Percentiles rank a stretch among this genome's conserved stretches.
These are phyloP conservation scores for Neoscelio sp. DNA, from an alignment of 2,888 invertebrate genomes.

Conservation along the genomic window DNA sequence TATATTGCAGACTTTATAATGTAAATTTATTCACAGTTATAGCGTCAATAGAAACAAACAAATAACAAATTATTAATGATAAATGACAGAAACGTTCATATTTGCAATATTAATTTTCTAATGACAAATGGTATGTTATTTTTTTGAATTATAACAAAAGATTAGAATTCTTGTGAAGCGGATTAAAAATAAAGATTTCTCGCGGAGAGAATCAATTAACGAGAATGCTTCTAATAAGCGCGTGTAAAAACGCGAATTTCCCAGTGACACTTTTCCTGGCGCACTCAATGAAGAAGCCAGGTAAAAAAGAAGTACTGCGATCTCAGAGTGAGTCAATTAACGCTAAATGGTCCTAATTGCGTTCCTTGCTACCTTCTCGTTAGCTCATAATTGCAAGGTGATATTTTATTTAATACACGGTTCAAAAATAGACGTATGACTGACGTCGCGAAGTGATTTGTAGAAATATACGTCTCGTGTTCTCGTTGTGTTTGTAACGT, in stretches of 20 bases:
- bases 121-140: too few relatives aligned
- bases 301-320: conserved; percentile 38
- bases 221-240: conserved; percentile 27
- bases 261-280: conserved; percentile 54
- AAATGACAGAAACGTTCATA: too few relatives aligned
- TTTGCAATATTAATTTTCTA: too few relatives aligned
- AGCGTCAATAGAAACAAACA: too few relatives aligned
- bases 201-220: conserved; percentile 28
- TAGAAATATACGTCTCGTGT: neutral
- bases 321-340: conserved; percentile 57
- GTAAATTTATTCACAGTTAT: too few relatives aligned
- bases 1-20: too few relatives aligned
- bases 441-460: conserved; percentile 4
- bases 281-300: conserved; percentile 16
- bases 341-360: conserved; percentile 55
- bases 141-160: neutral
- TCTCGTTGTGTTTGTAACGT: neutral
- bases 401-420: conserved; percentile 44
- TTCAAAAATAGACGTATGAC: conserved; percentile 20
- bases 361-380: conserved; percentile 39
- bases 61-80: too few relatives aligned
- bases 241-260: conserved; percentile 40
- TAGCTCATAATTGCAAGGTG: conserved; percentile 45
- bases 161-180: neutral
- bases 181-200: conserved; percentile 19